Conservation (phyloP, 2,888 invertebrate genomes). For the Piscicola geometra region DNA sequence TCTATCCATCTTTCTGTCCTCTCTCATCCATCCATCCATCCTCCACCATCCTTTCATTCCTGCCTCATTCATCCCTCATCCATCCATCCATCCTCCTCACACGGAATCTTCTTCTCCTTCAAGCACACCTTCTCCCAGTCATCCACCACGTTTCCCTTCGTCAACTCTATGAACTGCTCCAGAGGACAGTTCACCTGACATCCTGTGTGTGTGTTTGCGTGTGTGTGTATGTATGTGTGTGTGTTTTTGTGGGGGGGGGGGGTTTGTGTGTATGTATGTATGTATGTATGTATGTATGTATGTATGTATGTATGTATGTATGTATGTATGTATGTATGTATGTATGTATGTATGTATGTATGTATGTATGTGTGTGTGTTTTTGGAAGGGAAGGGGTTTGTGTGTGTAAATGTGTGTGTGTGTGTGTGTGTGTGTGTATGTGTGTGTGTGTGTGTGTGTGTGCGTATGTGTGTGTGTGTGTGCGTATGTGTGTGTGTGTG, state of each 20-base stretch:
- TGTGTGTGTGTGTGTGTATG: constrained; percentile 25
- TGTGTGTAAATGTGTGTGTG: background rate
- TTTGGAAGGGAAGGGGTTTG: background rate
- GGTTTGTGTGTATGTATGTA: constrained; percentile 5
- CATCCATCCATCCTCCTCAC: too few species aligned
- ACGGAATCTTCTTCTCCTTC: too few species aligned
- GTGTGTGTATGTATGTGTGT: background rate
- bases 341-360: constrained; percentile 11
- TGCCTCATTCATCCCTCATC: too few species aligned
- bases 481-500: constrained; percentile 27
- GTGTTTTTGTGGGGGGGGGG: background rate
- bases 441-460: constrained; percentile 32
- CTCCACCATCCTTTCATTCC: too few species aligned
- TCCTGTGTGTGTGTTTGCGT: constrained; percentile 8
- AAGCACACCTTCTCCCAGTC: background rate
- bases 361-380: constrained; percentile 6
- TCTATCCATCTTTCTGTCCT: too few species aligned
- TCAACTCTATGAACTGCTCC: background rate
- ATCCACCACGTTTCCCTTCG: constrained; percentile 1
- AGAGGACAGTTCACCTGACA: constrained; percentile 1
- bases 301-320: constrained; percentile 23
- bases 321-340: constrained; percentile 31
- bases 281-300: constrained; percentile 24
- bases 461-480: constrained; percentile 31
- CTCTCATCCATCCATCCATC: too few species aligned